Evolutionary conservation across 2,797 vertebrate genomes (phyloP), one percentile per base, ranked within the genome.

Genomic region (Xenops minutus): DNA sequence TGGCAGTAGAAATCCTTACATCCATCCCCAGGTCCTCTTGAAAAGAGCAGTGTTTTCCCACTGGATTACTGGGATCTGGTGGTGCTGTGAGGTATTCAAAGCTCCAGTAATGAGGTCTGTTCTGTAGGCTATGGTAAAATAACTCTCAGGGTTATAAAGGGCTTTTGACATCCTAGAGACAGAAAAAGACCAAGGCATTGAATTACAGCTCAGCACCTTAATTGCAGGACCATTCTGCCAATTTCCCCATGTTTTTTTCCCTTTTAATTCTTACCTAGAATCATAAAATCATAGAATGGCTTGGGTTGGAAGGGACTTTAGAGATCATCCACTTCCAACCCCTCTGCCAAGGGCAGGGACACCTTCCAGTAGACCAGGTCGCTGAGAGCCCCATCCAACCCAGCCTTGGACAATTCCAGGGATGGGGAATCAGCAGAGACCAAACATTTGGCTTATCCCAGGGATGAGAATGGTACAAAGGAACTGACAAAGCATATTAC

Each of bases 121-220:
- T 76, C 52, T 56, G 2, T 9, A n/a, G 22, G 6, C 36, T 37
- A 2, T 9, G 62, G 37, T 41, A 56, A 75, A 87, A 32, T 12
- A 44, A 59, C 21, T 37, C 39, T 30, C 3, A 26, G 39, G 68
- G 27, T 54, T 80, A 30, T 34, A 62, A 54, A 61, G 22, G 3
- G 6, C 20, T 18, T 56, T 59, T 76, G 52, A 21, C 2, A 0
- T 17, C 1, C 0, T 6, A 36, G 51, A 58, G 46, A 7, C 1
- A 44, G 29, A 37, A 84, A 34, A 9, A 32, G 54, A 68, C 15
- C 2, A 55, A 64, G 24, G 10, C 29, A 37, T 4, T 24, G 82
- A 86, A 39, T 34, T 49, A 48, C 22, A 83, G 49, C 21, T 75
- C 75, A 71, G 43, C 23, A 54, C 21, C 16, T 72, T 15, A 9